phyloP scores from a whole-genome alignment of 2,113 vertebrate genomes.

The Cervus canadensis region DNA sequence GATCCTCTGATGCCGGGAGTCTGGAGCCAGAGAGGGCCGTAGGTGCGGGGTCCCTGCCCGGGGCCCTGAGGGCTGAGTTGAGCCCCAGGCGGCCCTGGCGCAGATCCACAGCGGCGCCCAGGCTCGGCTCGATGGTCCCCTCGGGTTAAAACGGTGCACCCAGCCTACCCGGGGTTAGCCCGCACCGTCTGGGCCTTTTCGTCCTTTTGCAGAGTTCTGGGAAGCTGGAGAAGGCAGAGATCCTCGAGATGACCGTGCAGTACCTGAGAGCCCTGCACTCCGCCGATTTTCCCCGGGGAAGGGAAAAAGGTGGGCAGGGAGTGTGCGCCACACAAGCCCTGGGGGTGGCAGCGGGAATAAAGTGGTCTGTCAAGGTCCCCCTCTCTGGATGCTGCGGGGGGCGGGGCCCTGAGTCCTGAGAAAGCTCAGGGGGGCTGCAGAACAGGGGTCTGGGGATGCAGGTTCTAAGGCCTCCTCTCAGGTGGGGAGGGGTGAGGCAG shows the following conservation, averaged over 20 bases:
- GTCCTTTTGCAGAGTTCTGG: conserved; percentile 88
- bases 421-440: background rate
- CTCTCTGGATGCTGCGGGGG: rapidly evolving
- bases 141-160: background rate
- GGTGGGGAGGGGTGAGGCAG: background rate
- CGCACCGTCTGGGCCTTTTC: background rate
- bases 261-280: conserved; percentile 95
- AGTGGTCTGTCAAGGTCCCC: background rate
- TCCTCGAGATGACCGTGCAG: conserved; percentile 98
- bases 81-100: background rate
- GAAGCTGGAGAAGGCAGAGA: conserved; percentile 98
- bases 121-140: background rate
- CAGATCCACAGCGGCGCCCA: background rate
- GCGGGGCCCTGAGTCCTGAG: no score
- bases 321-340: background rate
- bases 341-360: no score
- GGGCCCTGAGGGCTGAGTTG: background rate
- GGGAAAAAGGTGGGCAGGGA: conserved; percentile 90
- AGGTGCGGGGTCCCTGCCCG: rapidly evolving
- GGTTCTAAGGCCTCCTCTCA: background rate
- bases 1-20: background rate
- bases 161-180: background rate
- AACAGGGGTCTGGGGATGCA: background rate
- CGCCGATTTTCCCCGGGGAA: conserved; percentile 93
- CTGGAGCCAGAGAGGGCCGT: background rate